Evolutionary conservation across 2,797 vertebrate species (phyloP).

Genomic region (Micrastur ruficollis): DNA sequence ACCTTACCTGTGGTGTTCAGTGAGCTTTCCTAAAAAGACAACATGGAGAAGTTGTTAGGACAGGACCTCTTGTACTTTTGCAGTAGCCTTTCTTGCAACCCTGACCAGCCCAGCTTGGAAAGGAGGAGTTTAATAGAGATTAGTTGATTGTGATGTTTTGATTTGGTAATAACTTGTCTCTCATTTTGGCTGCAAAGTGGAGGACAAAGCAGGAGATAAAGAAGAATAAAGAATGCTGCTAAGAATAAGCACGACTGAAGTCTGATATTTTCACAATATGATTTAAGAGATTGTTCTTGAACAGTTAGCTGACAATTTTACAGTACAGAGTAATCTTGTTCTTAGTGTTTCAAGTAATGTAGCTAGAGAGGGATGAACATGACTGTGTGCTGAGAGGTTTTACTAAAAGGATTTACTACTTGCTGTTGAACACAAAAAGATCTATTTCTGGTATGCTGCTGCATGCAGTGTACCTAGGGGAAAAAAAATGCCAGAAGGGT

Average conservation of each 20-base stretch:
- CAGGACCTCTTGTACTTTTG: neutral
- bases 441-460: neutral
- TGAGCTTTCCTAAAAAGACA: neutral
- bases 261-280: neutral
- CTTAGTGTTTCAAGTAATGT: slow-evolving; percentile 1
- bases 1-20: neutral
- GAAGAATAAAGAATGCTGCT: neutral
- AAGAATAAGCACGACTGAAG: neutral
- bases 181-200: neutral
- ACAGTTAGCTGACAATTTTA: neutral
- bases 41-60: neutral
- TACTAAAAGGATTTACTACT: slow-evolving; percentile 16
- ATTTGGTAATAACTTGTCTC: neutral
- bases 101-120: neutral
- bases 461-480: neutral
- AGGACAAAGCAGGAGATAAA: neutral
- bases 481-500: neutral
- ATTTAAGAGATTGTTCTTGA: neutral
- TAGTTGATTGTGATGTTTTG: neutral
- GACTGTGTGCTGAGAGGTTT: slow-evolving; percentile 4
- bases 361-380: neutral
- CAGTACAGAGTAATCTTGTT: neutral
- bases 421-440: slow-evolving; percentile 15
- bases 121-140: neutral
- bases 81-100: neutral